phyloP scores from a whole-genome alignment of 2,113 vertebrate species.

The Plectropomus leopardus region DNA sequence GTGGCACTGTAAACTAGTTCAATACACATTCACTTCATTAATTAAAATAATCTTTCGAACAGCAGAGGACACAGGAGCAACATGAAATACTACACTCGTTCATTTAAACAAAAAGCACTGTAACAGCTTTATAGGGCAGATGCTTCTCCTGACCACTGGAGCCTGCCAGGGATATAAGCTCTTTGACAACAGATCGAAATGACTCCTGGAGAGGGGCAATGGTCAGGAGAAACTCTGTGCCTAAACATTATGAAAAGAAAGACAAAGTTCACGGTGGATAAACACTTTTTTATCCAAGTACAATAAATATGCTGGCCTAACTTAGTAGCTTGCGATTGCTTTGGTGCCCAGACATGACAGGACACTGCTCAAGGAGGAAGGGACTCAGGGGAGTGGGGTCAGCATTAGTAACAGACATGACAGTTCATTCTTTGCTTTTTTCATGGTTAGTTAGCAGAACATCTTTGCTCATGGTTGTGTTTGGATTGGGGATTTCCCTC shows the following conservation, averaged over 20 bases:
- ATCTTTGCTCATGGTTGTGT: conserved; percentile 60
- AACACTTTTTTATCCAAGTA: conserved; percentile 61
- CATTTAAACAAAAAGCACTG: conserved; percentile 66
- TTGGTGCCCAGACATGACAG: conserved; percentile 40
- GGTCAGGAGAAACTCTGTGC: conserved; percentile 55
- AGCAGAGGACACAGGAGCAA: conserved; percentile 46
- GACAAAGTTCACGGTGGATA: conserved; percentile 61
- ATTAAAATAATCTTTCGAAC: conserved; percentile 50
- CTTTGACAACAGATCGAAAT: conserved; percentile 26
- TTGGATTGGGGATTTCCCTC: conserved; percentile 46
- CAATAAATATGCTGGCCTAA: conserved; percentile 69
- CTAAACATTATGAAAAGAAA: conserved; percentile 28
- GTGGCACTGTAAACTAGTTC: conserved; percentile 74
- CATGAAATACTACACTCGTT: conserved; percentile 56
- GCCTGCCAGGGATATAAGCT: conserved; percentile 27
- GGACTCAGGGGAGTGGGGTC: conserved; percentile 28
- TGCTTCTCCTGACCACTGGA: conserved; percentile 61
- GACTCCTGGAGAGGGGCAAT: conserved; percentile 17
- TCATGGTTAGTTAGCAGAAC: conserved; percentile 45
- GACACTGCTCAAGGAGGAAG: conserved; percentile 26
- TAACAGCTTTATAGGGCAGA: conserved; percentile 68
- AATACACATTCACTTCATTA: conserved; percentile 70
- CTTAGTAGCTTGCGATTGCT: conserved; percentile 41
- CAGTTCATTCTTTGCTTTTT: conserved; percentile 22
- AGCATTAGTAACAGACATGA: conserved; percentile 75